Conservation (phyloP, 2,113 vertebrate species). For the Trematocara macrostoma region DNA sequence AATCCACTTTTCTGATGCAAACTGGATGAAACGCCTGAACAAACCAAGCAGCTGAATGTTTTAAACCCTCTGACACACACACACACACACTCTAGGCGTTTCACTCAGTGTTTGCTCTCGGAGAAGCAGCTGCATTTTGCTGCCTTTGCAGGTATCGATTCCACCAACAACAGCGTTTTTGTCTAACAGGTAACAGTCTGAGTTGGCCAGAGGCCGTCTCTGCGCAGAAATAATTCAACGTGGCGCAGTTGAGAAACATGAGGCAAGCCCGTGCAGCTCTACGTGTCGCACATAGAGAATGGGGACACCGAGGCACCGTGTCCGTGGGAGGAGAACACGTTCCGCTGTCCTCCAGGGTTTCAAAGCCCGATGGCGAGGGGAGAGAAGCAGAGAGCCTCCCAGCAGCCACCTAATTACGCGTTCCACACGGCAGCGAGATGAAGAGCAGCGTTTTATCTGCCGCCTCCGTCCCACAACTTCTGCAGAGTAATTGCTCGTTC, state of each 20-base stretch:
- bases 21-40: slow-evolving; percentile 22
- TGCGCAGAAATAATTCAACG: background rate
- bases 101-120: background rate
- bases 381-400: background rate
- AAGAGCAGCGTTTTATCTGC: background rate
- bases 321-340: background rate
- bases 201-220: background rate
- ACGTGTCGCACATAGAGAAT: background rate
- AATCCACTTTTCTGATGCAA: slow-evolving; percentile 36
- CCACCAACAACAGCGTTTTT: background rate
- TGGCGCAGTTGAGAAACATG: background rate
- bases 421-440: background rate
- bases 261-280: background rate
- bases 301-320: background rate
- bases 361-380: background rate
- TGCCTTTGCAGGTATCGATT: background rate
- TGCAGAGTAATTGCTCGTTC: background rate
- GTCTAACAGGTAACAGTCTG: background rate
- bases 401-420: background rate
- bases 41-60: background rate
- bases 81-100: background rate
- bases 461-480: background rate
- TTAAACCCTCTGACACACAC: background rate
- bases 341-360: background rate
- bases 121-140: background rate